A percentile compares a stretch with the other conserved stretches of the same genome.
These are phyloP conservation scores for Sebastes paucispinis DNA, from an alignment of 2,797 vertebrate genomes.

Conservation along the genomic window DNA sequence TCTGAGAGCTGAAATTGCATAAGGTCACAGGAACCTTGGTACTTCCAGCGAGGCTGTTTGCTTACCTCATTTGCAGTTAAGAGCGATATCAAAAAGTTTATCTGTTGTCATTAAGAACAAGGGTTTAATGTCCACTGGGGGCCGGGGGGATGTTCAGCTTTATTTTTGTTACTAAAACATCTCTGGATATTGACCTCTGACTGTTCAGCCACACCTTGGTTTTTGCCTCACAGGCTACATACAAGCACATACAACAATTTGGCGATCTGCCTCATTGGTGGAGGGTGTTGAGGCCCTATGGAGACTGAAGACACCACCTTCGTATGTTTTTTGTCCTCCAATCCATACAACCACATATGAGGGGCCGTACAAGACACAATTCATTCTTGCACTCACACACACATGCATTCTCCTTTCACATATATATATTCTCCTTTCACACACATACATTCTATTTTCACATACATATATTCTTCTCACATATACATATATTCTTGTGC, in stretches of 20 bases:
- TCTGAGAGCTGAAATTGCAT: conserved; percentile 13
- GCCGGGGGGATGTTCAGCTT: background rate
- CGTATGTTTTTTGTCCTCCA: background rate
- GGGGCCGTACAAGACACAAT: too few species aligned
- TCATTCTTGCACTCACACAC: too few species aligned
- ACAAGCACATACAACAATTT: background rate
- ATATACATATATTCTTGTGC: too few species aligned
- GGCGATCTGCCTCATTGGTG: background rate
- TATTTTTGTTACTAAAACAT: background rate
- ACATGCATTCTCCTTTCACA: too few species aligned
- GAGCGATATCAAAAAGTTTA: background rate
- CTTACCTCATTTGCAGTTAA: background rate
- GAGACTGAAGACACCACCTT: background rate
- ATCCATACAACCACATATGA: too few species aligned
- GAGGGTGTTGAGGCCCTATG: background rate
- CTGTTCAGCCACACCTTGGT: background rate
- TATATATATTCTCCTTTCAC: too few species aligned
- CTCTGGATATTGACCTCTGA: background rate
- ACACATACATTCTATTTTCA: too few species aligned
- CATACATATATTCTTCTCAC: too few species aligned
- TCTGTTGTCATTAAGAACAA: background rate
- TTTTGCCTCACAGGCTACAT: too few species aligned
- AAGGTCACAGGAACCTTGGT: conserved; percentile 45
- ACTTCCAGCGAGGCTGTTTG: background rate
- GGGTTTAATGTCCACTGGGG: background rate